Base-by-base conservation (phyloP, 1,140 invertebrate species). In the Delia radicum region DNA sequence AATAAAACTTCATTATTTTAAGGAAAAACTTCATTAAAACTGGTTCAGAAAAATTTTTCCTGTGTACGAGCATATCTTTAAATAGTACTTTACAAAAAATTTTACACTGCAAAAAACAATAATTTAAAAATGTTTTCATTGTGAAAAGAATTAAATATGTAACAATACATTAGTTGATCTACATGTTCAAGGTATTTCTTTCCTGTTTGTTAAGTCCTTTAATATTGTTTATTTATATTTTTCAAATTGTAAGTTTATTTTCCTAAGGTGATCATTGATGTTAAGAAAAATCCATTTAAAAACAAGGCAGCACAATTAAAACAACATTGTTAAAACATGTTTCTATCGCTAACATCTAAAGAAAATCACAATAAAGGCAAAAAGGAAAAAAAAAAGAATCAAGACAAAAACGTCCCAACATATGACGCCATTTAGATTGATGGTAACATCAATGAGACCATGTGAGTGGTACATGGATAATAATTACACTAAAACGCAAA, bases 381-480 rank as follows among this genome's bases (percentile, higher is more conserved):
- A 42, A 15, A 55, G n/a, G 21, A 55, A 55, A 6, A 55, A 21
- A 55, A 21, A 21, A 21, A n/a, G n/a, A 55, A 55, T 21, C n/a
- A 55, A 55, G 8, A 18, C 2, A 55, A 28, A 18, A 69, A 33
- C 63, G 63, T 67, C 31, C 6, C 63, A 69, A 33, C 65, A 69
- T 28, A 28, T 55, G 65, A 69, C 65, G 65, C 65, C 65, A 69
- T 69, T 69, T 69, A 69, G 65, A 69, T 69, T 69, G 65, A 69
- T 69, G 65, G 65, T 21, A 37, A 69, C 65, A 69, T 69, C 29
- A 69, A 69, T 33, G 29, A n/a, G 18, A 33, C 6, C 18, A 69
- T n/a, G n/a, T n/a, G n/a, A n/a, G n/a, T n/a, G 18, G 8, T 67
- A 1, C 63, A 37, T n/a, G 65, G 29, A 69, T 33, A 33, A 63